A percentile compares a stretch with the other conserved stretches of the same genome.
Conservation (phyloP, 2,797 vertebrate species). For the Alfaro cultratus region DNA sequence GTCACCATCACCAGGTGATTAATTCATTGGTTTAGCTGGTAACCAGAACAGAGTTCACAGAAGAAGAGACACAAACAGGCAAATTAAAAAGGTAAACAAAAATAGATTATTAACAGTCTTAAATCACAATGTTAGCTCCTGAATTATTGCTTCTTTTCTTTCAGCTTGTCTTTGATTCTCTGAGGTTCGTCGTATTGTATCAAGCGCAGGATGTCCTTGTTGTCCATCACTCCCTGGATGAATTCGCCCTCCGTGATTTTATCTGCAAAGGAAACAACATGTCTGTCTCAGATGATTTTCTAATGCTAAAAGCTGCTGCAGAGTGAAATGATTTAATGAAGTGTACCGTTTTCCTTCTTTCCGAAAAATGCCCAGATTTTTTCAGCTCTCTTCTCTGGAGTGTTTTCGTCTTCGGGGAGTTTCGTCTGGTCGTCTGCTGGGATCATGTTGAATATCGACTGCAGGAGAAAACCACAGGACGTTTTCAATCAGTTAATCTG, state of each 20-base stretch:
- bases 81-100: slow-evolving; percentile 48
- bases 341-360: slow-evolving; percentile 87
- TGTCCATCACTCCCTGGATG: slow-evolving; percentile 89
- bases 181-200: slow-evolving; percentile 91
- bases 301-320: neutral
- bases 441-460: slow-evolving; percentile 97
- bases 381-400: slow-evolving; percentile 88
- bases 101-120: slow-evolving; percentile 53
- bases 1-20: neutral
- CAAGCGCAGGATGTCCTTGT: slow-evolving; percentile 90
- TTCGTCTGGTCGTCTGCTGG: slow-evolving; percentile 82
- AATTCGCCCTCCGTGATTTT: slow-evolving; percentile 91
- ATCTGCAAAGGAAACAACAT: slow-evolving; percentile 71
- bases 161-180: slow-evolving; percentile 86
- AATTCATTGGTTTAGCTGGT: neutral
- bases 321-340: neutral
- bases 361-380: slow-evolving; percentile 92
- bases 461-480: slow-evolving; percentile 7
- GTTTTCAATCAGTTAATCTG: neutral
- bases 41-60: neutral
- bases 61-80: slow-evolving; percentile 3
- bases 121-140: neutral
- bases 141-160: slow-evolving; percentile 82
- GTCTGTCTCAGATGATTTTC: neutral
- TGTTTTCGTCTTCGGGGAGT: slow-evolving; percentile 89